Evolutionary conservation across 2,888 invertebrate species (phyloP).

Genomic region (Geophilus truncorum): DNA sequence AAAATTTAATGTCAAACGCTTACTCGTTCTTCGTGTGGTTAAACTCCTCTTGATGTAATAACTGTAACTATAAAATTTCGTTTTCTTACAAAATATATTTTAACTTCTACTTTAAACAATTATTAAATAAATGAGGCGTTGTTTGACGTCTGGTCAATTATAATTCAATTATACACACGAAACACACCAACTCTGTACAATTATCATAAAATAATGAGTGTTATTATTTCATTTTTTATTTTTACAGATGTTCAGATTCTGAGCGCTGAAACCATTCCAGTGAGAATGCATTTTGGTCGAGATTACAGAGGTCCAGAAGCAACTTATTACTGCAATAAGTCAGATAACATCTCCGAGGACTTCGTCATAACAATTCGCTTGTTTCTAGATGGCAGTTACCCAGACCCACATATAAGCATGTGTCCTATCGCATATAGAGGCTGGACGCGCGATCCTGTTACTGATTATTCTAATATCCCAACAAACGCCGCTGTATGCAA

Average conservation of each 20-base stretch:
- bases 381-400: conserved; percentile 4
- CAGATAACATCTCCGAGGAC: background rate
- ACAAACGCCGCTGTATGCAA: background rate
- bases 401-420: conserved; percentile 22
- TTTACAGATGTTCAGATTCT: conserved; percentile 2
- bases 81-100: too few relatives aligned
- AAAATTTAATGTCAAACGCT: too few relatives aligned
- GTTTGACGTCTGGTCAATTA: too few relatives aligned
- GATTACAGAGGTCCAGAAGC: background rate
- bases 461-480: background rate
- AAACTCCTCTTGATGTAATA: too few relatives aligned
- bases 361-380: conserved; percentile 1
- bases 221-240: too few relatives aligned
- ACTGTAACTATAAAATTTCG: too few relatives aligned
- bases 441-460: background rate
- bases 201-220: too few relatives aligned
- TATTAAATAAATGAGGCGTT: too few relatives aligned
- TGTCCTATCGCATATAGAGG: conserved; percentile 6
- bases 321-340: background rate
- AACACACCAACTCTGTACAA: too few relatives aligned
- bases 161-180: too few relatives aligned
- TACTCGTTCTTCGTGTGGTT: too few relatives aligned
- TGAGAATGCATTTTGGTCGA: background rate
- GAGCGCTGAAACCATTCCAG: conserved; percentile 14
- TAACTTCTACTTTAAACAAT: too few relatives aligned